These are phyloP conservation scores for Pachyuromys duprasi DNA, from an alignment of 2,797 vertebrate genomes.

Conservation along the genomic window DNA sequence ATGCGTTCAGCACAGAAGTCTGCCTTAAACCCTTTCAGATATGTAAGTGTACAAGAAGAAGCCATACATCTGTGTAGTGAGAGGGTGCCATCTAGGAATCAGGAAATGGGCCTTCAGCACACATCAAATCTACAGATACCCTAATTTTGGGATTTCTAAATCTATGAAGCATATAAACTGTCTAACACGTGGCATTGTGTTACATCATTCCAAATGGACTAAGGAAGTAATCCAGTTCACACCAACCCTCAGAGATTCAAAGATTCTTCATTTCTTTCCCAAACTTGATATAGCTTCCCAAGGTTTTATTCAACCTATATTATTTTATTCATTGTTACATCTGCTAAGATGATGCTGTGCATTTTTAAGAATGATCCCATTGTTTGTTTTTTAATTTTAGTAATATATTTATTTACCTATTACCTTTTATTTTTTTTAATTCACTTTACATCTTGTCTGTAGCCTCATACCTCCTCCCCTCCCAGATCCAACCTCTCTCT, in stretches of 20 bases:
- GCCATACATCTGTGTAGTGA: not conserved
- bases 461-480: too few species aligned
- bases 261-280: not conserved
- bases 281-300: not conserved
- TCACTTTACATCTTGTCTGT: too few species aligned
- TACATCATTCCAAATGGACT: not conserved
- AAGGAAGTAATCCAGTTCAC: not conserved
- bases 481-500: too few species aligned
- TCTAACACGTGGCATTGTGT: not conserved
- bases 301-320: not conserved
- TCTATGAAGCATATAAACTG: not conserved
- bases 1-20: not conserved
- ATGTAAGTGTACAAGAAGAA: not conserved
- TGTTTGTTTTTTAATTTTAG: not conserved
- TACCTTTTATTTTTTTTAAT: too few species aligned
- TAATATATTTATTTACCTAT: too few species aligned
- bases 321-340: not conserved
- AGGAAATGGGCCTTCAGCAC: not conserved
- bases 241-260: not conserved
- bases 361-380: not conserved
- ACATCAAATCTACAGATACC: not conserved
- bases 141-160: not conserved
- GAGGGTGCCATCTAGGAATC: not conserved
- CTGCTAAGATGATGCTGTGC: conserved; percentile 13
- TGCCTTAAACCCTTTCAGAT: not conserved